A percentile compares a stretch with the other conserved stretches of the same genome.
Evolutionary conservation across 2,113 vertebrate species (phyloP).

Genomic region (Genyomyrus donnyi): DNA sequence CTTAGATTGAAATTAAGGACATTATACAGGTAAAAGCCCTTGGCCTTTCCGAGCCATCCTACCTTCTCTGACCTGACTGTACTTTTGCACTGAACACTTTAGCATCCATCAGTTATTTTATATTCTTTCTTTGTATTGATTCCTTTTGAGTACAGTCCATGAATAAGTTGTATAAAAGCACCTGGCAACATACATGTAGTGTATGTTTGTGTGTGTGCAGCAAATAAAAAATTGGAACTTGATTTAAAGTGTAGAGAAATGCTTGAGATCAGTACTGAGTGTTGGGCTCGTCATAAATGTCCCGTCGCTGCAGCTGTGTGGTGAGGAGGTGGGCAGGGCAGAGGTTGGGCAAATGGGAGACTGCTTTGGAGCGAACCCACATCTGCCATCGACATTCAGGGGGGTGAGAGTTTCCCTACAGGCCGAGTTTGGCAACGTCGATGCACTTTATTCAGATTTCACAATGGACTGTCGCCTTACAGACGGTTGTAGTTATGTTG

Average conservation of each 20-base stretch:
- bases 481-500: not conserved
- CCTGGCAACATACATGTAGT: not conserved
- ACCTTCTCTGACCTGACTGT: not conserved
- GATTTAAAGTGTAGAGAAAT: slow-evolving; percentile 25
- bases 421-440: not conserved
- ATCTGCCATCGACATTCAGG: not conserved
- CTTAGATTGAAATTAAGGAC: slow-evolving; percentile 29
- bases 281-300: not conserved
- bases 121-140: slow-evolving; percentile 9
- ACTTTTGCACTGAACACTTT: not conserved
- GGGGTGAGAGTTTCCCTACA: not conserved
- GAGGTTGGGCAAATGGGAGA: not conserved
- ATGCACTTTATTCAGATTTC: not conserved
- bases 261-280: not conserved
- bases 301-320: not conserved
- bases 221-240: slow-evolving; percentile 19
- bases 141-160: not conserved
- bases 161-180: not conserved
- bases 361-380: not conserved
- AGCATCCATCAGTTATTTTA: not conserved
- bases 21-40: slow-evolving; percentile 5
- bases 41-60: slow-evolving; percentile 20
- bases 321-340: not conserved
- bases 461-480: not conserved
- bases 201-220: not conserved